Base-by-base conservation (phyloP, 1,140 invertebrate genomes). In the Aporrectodea caliginosa region DNA sequence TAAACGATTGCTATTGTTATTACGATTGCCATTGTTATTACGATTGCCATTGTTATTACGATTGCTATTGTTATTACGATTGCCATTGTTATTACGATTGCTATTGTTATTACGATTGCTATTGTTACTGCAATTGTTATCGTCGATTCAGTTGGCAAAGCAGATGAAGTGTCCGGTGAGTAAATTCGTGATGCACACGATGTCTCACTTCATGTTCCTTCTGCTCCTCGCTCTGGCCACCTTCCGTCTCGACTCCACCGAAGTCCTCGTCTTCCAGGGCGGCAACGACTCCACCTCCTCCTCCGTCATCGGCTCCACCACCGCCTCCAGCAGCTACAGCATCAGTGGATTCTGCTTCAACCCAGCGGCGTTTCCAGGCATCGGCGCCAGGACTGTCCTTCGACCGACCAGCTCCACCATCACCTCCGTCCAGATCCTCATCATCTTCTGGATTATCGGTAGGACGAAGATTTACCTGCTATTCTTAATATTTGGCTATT, bases 361-460 rank as follows among this genome's bases (percentile, higher is more conserved):
- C 43, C 6, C 6, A 58, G 43, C 43, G 43, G 43, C 43, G 6
- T 58, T 58, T 58, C 22, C 43, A 58, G 43, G 43, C 6, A 58
- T 12, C 6, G 43, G 43, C 6, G 6, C 43, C 6, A 6, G 43
- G 6, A 14, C 34, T 32, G 85, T 84, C 1, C 82, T 87, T n/a
- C 76, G 87, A 79, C 86, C 87, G 29, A 84, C 86, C 74, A 86
- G 82, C 81, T 84, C 84, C 35, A 82, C 85, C 75, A 83, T 88
- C 22, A 88, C 87, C 16, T 83, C 86, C 80, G 86, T 88, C 77
- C 87, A 88, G 82, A 85, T 86, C 35, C 86, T 86, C 84, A 87
- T 88, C 72, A 86, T 88, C 71, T 87, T 87, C 80, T 88, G 87
- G 86, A 85, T 88, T 79, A 81, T 86, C 83, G 87, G 87, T 87